phyloP scores from a whole-genome alignment of 2,113 vertebrate genomes.

The Ancistrus triradiatus region DNA sequence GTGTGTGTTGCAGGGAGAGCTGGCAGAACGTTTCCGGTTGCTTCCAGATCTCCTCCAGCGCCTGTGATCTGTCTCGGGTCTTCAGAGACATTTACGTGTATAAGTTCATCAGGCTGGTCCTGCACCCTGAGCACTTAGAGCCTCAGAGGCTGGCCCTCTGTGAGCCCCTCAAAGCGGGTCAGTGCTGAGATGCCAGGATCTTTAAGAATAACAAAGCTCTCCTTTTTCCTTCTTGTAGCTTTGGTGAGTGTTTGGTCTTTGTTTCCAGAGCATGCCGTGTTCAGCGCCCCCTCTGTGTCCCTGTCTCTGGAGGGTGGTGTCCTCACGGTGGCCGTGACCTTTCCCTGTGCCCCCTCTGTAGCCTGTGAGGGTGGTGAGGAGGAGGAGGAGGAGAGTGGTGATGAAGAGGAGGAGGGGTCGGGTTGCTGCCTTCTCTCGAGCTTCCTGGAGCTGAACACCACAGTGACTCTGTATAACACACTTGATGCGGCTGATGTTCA shows the following conservation, averaged over 20 bases:
- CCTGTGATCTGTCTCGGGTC: conserved; percentile 56
- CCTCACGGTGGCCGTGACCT: conserved; percentile 55
- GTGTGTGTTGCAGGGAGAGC: conserved; percentile 42
- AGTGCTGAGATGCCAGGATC: not conserved
- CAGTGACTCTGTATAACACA: conserved; percentile 60
- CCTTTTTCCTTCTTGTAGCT: no score
- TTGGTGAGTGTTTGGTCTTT: not conserved
- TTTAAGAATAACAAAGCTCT: no score
- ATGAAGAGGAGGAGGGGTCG: not conserved
- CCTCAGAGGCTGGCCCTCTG: conserved; percentile 47
- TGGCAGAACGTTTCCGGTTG: conserved; percentile 62
- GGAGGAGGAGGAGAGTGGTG: not conserved
- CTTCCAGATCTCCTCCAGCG: conserved; percentile 46
- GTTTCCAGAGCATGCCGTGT: conserved; percentile 39
- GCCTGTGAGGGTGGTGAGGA: not conserved
- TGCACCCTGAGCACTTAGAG: conserved; percentile 42
- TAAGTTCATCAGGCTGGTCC: conserved; percentile 54
- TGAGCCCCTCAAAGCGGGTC: conserved; percentile 50
- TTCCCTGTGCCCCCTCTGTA: conserved; percentile 49
- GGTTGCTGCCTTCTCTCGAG: conserved; percentile 50
- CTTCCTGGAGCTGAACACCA: conserved; percentile 47
- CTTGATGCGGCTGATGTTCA: conserved; percentile 41
- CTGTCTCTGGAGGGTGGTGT: conserved; percentile 38
- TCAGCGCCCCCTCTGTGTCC: conserved; percentile 59
- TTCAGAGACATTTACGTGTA: conserved; percentile 51